Evolutionary conservation across 2,797 vertebrate species (phyloP), one percentile per base, ranked within the genome.

Genomic region (Falco naumanni): DNA sequence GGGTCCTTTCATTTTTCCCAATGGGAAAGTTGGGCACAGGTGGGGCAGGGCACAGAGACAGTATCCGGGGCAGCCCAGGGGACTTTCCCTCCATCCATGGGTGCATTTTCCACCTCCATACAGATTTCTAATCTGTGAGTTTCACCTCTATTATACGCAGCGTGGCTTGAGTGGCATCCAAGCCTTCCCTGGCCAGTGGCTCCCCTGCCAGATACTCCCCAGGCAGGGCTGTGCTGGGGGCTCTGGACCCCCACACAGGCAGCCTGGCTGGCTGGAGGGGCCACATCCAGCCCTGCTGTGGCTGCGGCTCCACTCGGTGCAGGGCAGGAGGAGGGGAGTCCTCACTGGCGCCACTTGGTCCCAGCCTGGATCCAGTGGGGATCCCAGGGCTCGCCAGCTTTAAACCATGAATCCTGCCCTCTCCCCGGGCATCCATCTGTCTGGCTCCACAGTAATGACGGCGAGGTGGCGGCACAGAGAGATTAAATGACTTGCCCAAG

Each of bases 381-480:
- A 83, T 75, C 61, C 50, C 54, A 43, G 59, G 37, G 61, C 54
- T 84, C 25, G 26, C 53, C 10, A 1, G 41, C 77, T 69, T 51
- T 13, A 4, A 76, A 88, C 70, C 25, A 3, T 1, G 47, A 5
- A 53, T 84, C 93, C 94, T 86, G 72, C 79, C 89, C 75, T 88
- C 57, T 93, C 60, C 94, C 90, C 69, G 60, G 91, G 96, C 95
- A 84, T 69, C 93, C 93, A 54, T 33, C 91, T 0, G 63, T 95
- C 96, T 94, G 95, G 89, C 96, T 94, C 94, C 94, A 54, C 71
- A 0, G 0, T 96, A 95, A 96, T 95, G 94, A 94, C 0, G 1
- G 61, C 1, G 16, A 84, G 39, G 60, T 70, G 94, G 78, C 10
- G 21, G 74, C 54, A 0, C 54, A 39, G 19, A 51, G 66, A 43